phyloP scores from a whole-genome alignment of 2,797 vertebrate species.

The Onychomys torridus region DNA sequence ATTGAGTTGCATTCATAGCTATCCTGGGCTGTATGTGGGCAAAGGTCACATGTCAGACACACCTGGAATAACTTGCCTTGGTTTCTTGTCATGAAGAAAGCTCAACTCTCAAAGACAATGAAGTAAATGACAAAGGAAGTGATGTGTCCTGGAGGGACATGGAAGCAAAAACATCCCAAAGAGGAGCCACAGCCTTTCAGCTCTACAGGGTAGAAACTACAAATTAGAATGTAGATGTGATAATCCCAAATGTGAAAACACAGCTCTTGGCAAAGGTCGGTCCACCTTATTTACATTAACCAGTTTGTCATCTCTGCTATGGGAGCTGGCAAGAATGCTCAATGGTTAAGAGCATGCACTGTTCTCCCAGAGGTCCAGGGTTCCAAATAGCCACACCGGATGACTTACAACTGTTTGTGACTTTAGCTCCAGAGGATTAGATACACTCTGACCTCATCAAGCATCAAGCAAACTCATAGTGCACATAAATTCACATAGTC shows the following conservation, averaged over 20 bases:
- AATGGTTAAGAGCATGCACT: background rate
- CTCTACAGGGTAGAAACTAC: background rate
- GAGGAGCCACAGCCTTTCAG: background rate
- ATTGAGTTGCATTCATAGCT: background rate
- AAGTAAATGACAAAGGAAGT: background rate
- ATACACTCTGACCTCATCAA: background rate
- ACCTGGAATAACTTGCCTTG: background rate
- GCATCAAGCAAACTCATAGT: background rate
- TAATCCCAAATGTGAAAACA: background rate
- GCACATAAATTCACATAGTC: background rate
- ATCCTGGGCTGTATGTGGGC: background rate
- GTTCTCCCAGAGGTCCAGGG: background rate
- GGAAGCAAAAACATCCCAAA: background rate
- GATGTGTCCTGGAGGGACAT: background rate
- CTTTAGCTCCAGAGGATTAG: background rate
- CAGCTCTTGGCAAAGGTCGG: background rate
- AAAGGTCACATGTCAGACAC: background rate
- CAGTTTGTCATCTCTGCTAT: background rate
- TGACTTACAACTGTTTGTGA: background rate
- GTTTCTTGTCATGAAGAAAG: background rate
- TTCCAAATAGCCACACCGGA: background rate
- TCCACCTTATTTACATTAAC: background rate
- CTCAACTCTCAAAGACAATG: background rate
- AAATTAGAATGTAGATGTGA: background rate
- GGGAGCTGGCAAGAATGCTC: background rate